A percentile compares a stretch with the other conserved stretches of the same genome.
phyloP scores from a whole-genome alignment of 2,797 vertebrate species.

The Acridotheres tristis region DNA sequence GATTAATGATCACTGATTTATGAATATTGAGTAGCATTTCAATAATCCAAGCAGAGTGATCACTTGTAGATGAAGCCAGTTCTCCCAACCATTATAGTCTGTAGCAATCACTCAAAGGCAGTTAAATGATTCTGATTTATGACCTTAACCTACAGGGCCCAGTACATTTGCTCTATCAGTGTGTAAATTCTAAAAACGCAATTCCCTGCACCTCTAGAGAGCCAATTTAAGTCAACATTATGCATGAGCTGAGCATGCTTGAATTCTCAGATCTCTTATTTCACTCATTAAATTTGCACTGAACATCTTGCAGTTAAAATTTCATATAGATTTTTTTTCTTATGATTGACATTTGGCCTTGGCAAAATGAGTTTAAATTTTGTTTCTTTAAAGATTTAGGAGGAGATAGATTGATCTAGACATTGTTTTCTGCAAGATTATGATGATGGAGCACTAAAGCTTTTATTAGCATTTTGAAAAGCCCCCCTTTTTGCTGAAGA shows the following conservation, averaged over 20 bases:
- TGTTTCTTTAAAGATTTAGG: constrained; percentile 73
- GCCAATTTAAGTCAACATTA: constrained; percentile 84
- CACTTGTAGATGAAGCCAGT: constrained; percentile 67
- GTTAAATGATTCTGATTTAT: constrained; percentile 85
- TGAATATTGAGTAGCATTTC: constrained; percentile 81
- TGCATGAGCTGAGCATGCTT: constrained; percentile 77
- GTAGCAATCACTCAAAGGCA: constrained; percentile 79
- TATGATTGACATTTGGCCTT: constrained; percentile 83
- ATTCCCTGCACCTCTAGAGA: constrained; percentile 78
- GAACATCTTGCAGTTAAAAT: constrained; percentile 85
- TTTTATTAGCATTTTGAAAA: constrained; percentile 70
- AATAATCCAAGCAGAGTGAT: constrained; percentile 75
- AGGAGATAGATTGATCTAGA: constrained; percentile 54
- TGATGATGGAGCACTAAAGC: constrained; percentile 58
- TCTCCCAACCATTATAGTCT: constrained; percentile 69
- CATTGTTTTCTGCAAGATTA: constrained; percentile 67
- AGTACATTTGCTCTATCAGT: constrained; percentile 79
- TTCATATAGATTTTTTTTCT: constrained; percentile 78
- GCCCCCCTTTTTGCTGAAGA: constrained; percentile 3
- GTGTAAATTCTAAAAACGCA: constrained; percentile 79
- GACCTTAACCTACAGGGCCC: constrained; percentile 81
- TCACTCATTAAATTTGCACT: constrained; percentile 81
- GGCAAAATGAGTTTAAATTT: constrained; percentile 75
- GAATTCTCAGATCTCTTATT: constrained; percentile 83
- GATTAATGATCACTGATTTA: constrained; percentile 85